Percentiles rank a stretch among this genome's conserved stretches.
Conservation (phyloP, 1,140 invertebrate species). For the Stegodyphus mimosarum region DNA sequence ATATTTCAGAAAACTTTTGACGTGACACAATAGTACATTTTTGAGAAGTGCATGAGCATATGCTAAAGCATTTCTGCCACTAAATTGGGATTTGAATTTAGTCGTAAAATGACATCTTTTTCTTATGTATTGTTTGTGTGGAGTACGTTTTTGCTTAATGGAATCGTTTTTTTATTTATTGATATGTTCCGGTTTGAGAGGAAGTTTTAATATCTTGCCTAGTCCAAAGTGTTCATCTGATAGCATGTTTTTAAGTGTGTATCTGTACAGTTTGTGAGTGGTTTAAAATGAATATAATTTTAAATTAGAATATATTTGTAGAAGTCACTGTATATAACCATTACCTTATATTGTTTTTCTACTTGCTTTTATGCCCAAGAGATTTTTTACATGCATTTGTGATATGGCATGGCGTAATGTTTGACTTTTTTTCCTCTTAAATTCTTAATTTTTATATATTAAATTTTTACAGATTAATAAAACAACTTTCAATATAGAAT, state of each 20-base stretch:
- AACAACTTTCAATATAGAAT: too few species aligned
- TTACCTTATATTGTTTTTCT: constrained; percentile 22
- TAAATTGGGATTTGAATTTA: too few species aligned
- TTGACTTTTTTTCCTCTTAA: too few species aligned
- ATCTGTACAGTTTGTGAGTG: constrained; percentile 28
- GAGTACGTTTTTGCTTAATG: too few species aligned
- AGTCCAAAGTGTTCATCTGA: constrained; percentile 21
- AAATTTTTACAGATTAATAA: too few species aligned
- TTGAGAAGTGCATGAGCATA: too few species aligned
- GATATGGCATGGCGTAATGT: not conserved
- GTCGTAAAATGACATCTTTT: too few species aligned
- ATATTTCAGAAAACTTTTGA: too few species aligned
- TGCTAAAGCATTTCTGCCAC: too few species aligned
- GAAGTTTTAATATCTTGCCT: not conserved
- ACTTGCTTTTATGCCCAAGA: constrained; percentile 16
- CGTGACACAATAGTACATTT: too few species aligned
- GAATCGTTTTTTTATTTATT: not conserved
- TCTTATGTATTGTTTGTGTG: too few species aligned
- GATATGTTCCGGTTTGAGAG: not conserved
- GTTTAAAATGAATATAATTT: not conserved
- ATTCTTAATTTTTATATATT: too few species aligned
- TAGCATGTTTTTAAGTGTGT: constrained; percentile 9
- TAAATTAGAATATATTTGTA: constrained; percentile 26
- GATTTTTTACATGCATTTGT: constrained; percentile 26
- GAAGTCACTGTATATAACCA: constrained; percentile 33